These are phyloP conservation scores for Zaprionus nigranus DNA, from an alignment of 1,140 invertebrate genomes.

Conservation along the genomic window DNA sequence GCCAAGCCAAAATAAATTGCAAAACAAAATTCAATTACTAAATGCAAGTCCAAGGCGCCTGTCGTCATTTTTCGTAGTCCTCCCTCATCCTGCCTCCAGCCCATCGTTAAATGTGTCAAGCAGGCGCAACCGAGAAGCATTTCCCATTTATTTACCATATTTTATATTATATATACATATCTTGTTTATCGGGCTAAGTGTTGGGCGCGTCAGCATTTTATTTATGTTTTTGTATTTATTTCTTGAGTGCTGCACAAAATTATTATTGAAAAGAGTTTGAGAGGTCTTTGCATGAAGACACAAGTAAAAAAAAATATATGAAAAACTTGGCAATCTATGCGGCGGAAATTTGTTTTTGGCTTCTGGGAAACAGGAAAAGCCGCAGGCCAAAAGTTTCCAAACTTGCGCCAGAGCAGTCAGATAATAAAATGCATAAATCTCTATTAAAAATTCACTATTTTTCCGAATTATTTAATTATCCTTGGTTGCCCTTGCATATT, in stretches of 20 bases:
- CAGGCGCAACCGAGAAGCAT: conserved; percentile 60
- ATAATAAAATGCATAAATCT: conserved; percentile 34
- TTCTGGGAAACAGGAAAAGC: conserved; percentile 50
- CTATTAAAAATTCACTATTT: conserved; percentile 31
- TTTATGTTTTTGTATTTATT: conserved; percentile 73
- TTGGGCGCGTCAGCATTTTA: conserved; percentile 63
- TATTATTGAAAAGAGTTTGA: conserved; percentile 78
- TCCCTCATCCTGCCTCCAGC: neutral
- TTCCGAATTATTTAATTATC: conserved; percentile 48
- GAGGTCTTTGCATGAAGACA: conserved; percentile 34
- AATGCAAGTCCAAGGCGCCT: conserved; percentile 70
- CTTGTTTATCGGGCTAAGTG: conserved; percentile 56
- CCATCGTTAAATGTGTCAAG: conserved; percentile 64
- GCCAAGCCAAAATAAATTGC: conserved; percentile 66
- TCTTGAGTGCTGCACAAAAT: conserved; percentile 50
- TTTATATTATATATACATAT: conserved; percentile 53
- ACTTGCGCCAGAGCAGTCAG: conserved; percentile 4
- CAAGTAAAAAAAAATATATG: neutral
- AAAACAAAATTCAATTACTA: conserved; percentile 81
- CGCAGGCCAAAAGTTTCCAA: conserved; percentile 30
- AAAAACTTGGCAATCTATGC: conserved; percentile 53
- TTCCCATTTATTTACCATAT: conserved; percentile 70
- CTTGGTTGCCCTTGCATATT: neutral
- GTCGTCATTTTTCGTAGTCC: conserved; percentile 15
- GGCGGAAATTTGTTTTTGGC: conserved; percentile 66